phyloP scores from a whole-genome alignment of 92 coral and sea anemone species.

The Plumapathes pennacea region DNA sequence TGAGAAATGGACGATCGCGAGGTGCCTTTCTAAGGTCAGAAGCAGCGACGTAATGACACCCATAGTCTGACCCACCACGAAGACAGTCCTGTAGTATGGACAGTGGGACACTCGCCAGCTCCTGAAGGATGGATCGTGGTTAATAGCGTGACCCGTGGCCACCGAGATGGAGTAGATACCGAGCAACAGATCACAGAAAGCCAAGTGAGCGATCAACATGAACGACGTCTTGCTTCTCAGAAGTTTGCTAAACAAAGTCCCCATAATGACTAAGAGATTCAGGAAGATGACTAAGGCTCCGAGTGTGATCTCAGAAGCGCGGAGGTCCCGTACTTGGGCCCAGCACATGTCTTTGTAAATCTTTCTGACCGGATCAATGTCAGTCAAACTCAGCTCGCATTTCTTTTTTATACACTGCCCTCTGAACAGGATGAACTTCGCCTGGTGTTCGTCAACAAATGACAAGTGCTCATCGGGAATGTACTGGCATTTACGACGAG shows the following conservation, averaged over 20 bases:
- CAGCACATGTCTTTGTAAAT: conserved; percentile 30
- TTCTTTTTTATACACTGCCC: conserved; percentile 23
- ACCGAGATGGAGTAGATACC: conserved; percentile 47
- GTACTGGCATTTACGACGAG: conserved; percentile 8
- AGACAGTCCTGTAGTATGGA: conserved; percentile 36
- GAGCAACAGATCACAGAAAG: conserved; percentile 45
- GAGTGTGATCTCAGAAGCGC: conserved; percentile 23
- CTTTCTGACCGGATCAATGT: neutral
- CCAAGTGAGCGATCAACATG: conserved; percentile 43
- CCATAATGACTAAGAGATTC: conserved; percentile 32
- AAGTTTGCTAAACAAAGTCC: conserved; percentile 6
- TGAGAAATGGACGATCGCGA: conserved; percentile 57
- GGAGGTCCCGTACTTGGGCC: conserved; percentile 13
- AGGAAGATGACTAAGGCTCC: conserved; percentile 32
- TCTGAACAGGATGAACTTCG: conserved; percentile 11
- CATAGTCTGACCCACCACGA: conserved; percentile 48
- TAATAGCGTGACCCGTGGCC: conserved; percentile 40
- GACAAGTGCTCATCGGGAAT: conserved; percentile 24
- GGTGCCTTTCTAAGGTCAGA: conserved; percentile 51
- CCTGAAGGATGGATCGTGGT: conserved; percentile 11
- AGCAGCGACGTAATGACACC: conserved; percentile 44
- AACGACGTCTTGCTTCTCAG: conserved; percentile 37
- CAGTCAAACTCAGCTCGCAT: conserved; percentile 14
- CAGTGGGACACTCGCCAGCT: conserved; percentile 40
- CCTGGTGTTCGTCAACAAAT: conserved; percentile 21